Conservation (phyloP, 2,888 invertebrate species). For the Tipula helvola region DNA sequence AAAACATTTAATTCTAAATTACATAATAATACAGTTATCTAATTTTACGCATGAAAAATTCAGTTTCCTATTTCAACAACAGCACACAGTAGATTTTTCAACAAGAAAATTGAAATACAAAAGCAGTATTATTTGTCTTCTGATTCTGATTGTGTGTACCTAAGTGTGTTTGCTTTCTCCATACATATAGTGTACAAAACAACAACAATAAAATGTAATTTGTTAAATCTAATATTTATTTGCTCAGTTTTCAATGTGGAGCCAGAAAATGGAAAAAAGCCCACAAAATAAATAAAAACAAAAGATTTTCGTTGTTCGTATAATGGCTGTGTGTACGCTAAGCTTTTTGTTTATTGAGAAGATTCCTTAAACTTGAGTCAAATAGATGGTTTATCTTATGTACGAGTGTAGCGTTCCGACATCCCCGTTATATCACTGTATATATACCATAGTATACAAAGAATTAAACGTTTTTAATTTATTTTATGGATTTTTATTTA, state of each 20-base stretch:
- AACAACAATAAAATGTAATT: background rate
- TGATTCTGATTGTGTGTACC: background rate
- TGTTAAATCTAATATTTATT: background rate
- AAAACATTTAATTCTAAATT: background rate
- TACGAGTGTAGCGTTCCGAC: background rate
- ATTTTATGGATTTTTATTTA: background rate
- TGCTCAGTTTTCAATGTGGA: background rate
- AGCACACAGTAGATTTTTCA: background rate
- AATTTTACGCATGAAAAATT: background rate
- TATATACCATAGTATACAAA: background rate
- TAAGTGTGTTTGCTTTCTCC: background rate
- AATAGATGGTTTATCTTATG: background rate
- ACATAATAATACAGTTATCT: constrained; percentile 4
- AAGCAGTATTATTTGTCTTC: background rate
- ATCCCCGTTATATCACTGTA: too few relatives aligned
- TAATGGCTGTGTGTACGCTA: background rate
- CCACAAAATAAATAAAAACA: background rate
- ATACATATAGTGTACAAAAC: too few relatives aligned
- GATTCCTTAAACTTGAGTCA: background rate
- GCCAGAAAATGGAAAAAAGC: background rate
- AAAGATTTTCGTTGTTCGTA: background rate
- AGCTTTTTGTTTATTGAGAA: background rate
- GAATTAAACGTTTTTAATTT: background rate
- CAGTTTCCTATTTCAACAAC: background rate
- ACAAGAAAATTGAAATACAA: background rate